Evolutionary conservation across 2,113 vertebrate species (phyloP).

Genomic region (Hoplias malabaricus): DNA sequence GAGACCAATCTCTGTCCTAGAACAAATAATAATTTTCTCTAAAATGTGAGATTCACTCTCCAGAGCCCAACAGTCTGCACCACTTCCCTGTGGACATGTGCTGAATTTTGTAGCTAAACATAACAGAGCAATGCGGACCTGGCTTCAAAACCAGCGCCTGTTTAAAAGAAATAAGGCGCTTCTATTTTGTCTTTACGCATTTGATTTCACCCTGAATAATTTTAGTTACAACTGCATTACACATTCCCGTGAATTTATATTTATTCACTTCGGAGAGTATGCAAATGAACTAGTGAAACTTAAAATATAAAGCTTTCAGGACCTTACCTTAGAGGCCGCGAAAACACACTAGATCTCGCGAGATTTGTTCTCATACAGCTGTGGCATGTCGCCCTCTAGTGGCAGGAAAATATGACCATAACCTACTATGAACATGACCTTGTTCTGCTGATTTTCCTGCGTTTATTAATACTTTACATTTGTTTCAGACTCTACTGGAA

Average conservation of each 20-base stretch:
- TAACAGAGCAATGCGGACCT: not conserved
- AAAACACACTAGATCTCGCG: constrained; percentile 60
- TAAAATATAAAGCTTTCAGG: constrained; percentile 70
- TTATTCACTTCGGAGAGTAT: not conserved
- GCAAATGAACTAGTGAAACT: not conserved
- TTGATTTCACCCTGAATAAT: not conserved
- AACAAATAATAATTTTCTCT: no score
- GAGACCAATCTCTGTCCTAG: no score
- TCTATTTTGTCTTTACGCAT: not conserved
- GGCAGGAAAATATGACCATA: no score
- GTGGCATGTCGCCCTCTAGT: not conserved
- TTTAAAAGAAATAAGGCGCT: not conserved
- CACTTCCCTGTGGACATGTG: not conserved
- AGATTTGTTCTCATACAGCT: no score
- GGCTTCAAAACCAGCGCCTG: constrained; percentile 2
- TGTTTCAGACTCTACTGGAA: no score
- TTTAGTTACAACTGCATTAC: not conserved
- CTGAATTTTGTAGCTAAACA: not conserved
- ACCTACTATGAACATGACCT: no score
- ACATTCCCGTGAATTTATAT: not conserved
- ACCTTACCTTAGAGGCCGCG: constrained; percentile 69
- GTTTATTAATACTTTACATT: no score
- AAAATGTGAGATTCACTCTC: not conserved
- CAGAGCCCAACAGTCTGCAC: not conserved
- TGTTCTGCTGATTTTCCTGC: no score